Percentiles rank a stretch among this genome's conserved stretches.
Evolutionary conservation across 2,797 vertebrate species (phyloP).

Genomic region (Mus minutoides): DNA sequence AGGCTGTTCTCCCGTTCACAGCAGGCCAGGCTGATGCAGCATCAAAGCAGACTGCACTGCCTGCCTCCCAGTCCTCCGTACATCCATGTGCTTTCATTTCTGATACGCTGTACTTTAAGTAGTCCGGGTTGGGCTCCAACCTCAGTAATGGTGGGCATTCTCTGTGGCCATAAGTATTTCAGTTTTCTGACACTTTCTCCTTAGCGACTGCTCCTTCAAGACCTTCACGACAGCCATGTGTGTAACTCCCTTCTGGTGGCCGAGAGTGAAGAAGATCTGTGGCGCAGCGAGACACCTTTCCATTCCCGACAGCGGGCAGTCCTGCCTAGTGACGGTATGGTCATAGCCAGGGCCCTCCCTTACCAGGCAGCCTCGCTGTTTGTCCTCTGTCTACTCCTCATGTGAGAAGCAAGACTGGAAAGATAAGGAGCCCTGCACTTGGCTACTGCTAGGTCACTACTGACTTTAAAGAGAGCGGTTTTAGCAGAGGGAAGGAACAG

Average conservation of each 20-base stretch:
- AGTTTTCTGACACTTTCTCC: constrained; percentile 29
- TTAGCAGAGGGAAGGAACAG: background rate
- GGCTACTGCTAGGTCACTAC: background rate
- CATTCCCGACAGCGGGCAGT: constrained; percentile 89
- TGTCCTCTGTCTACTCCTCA: background rate
- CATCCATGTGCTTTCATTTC: background rate
- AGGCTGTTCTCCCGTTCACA: background rate
- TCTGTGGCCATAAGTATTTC: background rate
- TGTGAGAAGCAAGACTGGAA: background rate
- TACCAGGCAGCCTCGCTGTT: background rate
- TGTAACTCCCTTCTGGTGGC: constrained; percentile 98
- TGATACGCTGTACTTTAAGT: background rate
- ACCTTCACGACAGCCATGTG: constrained; percentile 96
- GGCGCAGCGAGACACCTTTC: constrained; percentile 96
- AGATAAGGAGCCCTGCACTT: background rate
- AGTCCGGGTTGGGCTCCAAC: background rate
- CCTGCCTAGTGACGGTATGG: constrained; percentile 92
- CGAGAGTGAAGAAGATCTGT: constrained; percentile 99
- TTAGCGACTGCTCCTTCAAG: constrained; percentile 96
- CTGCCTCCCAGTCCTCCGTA: background rate
- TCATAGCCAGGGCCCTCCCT: background rate
- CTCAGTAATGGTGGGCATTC: background rate
- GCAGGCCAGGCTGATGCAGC: background rate
- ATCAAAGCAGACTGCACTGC: background rate
- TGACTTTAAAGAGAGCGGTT: background rate